phyloP scores from a whole-genome alignment of 1,140 invertebrate genomes.

The Drosophila kepulauana region DNA sequence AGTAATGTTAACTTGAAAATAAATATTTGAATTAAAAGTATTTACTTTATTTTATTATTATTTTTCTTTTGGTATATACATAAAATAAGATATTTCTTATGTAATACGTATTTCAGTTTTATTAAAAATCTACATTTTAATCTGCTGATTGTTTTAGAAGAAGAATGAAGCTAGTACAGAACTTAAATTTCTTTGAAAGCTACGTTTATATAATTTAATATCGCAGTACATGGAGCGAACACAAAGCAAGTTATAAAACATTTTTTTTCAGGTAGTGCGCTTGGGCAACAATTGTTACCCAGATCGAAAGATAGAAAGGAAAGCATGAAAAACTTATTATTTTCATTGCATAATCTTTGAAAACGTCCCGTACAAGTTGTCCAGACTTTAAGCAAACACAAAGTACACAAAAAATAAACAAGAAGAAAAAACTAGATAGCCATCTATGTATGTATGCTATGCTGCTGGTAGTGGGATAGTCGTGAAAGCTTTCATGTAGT shows the following conservation, averaged over 20 bases:
- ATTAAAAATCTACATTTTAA: no score
- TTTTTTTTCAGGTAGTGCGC: not conserved
- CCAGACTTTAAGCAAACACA: conserved; percentile 28
- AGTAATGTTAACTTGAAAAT: no score
- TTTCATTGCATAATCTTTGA: conserved; percentile 35
- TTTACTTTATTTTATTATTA: no score
- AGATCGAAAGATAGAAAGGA: not conserved
- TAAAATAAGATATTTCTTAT: no score
- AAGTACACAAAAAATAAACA: not conserved
- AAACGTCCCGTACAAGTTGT: conserved; percentile 18
- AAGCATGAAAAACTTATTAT: conserved; percentile 18
- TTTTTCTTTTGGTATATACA: no score
- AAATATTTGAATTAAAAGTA: no score
- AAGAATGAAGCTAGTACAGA: no score
- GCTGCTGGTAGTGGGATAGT: conserved; percentile 10
- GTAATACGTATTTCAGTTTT: no score
- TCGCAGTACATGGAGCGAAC: not conserved
- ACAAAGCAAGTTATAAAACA: conserved; percentile 10
- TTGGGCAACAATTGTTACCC: conserved; percentile 7
- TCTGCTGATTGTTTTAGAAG: no score
- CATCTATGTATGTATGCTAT: not conserved
- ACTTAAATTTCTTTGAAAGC: no score
- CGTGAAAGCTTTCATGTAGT: not conserved
- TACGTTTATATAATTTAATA: not conserved
- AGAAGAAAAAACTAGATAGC: conserved; percentile 11